These are phyloP conservation scores for Scylla paramamosain DNA, from an alignment of 1,140 invertebrate species.

Conservation along the genomic window DNA sequence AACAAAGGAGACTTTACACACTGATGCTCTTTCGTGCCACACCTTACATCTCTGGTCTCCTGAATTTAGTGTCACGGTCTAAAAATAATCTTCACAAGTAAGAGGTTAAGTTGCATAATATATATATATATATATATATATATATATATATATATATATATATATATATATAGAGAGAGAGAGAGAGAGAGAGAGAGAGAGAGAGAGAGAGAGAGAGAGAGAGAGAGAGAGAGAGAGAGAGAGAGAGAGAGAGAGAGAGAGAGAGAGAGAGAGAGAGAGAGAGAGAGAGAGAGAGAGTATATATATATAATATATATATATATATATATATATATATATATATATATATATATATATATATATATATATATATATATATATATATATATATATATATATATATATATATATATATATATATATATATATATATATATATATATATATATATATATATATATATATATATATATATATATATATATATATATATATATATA, in stretches of 20 bases:
- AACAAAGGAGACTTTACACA: too few relatives aligned
- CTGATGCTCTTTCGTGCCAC: too few relatives aligned
- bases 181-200: background rate
- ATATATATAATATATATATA: conserved; percentile 36
- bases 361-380: conserved; percentile 57
- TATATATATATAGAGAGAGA: too few relatives aligned
- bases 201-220: background rate
- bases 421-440: conserved; percentile 57
- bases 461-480: conserved; percentile 65
- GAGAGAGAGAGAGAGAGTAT: conserved; percentile 28
- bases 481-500: conserved; percentile 63
- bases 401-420: conserved; percentile 63
- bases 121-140: conserved; percentile 52
- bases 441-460: conserved; percentile 49
- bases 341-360: conserved; percentile 59
- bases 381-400: conserved; percentile 57
- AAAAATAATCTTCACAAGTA: background rate
- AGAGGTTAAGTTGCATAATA: background rate
- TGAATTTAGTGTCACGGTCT: too few relatives aligned
- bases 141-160: conserved; percentile 30
- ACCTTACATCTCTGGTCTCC: too few relatives aligned
- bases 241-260: background rate
- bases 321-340: conserved; percentile 61
- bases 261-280: background rate
- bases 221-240: background rate